Evolutionary conservation across 2,797 vertebrate genomes (phyloP).

Genomic region (Pangasius krempfi): DNA sequence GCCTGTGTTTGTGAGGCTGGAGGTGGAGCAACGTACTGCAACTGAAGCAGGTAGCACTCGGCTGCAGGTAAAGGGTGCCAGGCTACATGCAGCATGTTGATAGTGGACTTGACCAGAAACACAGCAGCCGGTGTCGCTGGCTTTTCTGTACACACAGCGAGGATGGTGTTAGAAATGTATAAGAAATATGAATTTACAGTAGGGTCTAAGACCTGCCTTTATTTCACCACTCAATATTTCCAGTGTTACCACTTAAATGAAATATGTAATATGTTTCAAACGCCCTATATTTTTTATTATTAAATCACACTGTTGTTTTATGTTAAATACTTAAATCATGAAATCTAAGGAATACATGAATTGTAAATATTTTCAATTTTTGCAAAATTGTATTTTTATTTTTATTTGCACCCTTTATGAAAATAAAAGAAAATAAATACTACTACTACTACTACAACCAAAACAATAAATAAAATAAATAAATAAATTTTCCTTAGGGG

Average conservation of each 20-base stretch:
- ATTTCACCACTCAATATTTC: background rate
- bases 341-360: background rate
- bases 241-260: background rate
- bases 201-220: background rate
- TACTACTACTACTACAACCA: background rate
- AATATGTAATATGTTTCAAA: background rate
- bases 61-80: conserved; percentile 94
- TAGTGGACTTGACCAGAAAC: conserved; percentile 90
- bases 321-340: background rate
- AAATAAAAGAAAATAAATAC: background rate
- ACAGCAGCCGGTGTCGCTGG: conserved; percentile 86
- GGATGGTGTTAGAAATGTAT: background rate
- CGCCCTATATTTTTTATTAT: background rate
- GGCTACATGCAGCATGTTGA: conserved; percentile 90
- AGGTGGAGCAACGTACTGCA: conserved; percentile 77
- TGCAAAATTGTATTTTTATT: background rate
- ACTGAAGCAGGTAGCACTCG: conserved; percentile 90
- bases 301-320: background rate
- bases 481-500: background rate
- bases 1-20: conserved; percentile 31
- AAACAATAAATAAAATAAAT: too few relatives aligned
- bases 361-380: background rate
- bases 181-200: too few relatives aligned
- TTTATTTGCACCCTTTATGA: background rate
- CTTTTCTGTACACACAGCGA: conserved; percentile 74